Evolutionary conservation across 2,888 invertebrate genomes (phyloP).

Genomic region (Zygaena filipendulae): DNA sequence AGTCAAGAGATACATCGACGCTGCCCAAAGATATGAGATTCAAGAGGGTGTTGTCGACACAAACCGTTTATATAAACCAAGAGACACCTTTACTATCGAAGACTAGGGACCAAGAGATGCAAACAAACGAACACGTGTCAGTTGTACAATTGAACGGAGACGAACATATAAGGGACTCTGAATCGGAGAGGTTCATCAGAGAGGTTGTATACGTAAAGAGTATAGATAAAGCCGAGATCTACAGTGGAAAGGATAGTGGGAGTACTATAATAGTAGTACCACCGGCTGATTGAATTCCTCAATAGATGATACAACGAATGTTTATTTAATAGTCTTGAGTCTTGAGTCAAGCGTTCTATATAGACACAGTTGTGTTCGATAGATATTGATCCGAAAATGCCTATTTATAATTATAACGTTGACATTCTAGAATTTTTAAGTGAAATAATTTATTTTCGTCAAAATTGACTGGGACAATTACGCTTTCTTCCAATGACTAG

Average conservation of each 20-base stretch:
- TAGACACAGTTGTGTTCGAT: too few species aligned
- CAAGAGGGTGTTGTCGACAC: slow-evolving; percentile 48
- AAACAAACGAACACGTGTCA: slow-evolving; percentile 45
- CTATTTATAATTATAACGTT: too few species aligned
- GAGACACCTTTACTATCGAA: slow-evolving; percentile 31
- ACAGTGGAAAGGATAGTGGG: slow-evolving; percentile 44
- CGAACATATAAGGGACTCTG: slow-evolving; percentile 32
- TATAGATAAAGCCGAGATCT: slow-evolving; percentile 45
- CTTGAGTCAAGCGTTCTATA: too few species aligned
- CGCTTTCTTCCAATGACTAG: too few species aligned
- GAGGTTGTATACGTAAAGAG: slow-evolving; percentile 43
- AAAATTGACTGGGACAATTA: too few species aligned
- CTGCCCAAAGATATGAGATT: slow-evolving; percentile 60
- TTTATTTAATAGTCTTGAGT: too few species aligned
- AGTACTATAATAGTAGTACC: slow-evolving; percentile 57
- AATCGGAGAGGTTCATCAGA: slow-evolving; percentile 33
- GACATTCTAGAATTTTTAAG: too few species aligned
- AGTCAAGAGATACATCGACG: slow-evolving; percentile 43
- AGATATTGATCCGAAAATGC: too few species aligned
- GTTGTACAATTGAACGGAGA: slow-evolving; percentile 52
- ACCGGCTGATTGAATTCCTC: slow-evolving; percentile 45
- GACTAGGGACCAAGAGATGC: slow-evolving; percentile 26
- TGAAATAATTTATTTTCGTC: too few species aligned
- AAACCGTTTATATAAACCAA: slow-evolving; percentile 51
- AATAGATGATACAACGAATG: too few species aligned